These are phyloP conservation scores for Aquatica leii DNA, from an alignment of 2,888 invertebrate genomes.

Conservation along the genomic window DNA sequence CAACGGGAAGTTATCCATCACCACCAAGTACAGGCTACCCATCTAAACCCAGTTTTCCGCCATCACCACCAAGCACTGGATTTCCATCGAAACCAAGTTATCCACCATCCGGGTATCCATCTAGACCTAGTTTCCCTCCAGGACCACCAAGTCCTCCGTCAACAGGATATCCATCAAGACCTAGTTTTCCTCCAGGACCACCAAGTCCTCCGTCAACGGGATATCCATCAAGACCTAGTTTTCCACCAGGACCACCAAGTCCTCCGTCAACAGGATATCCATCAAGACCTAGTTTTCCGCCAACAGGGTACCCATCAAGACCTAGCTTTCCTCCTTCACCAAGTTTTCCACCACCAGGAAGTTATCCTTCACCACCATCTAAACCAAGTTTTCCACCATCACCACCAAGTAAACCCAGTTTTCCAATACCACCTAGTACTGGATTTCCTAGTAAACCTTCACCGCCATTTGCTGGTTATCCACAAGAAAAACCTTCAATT, in stretches of 20 bases:
- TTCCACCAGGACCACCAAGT: slow-evolving; percentile 17
- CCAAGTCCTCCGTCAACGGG: slow-evolving; percentile 35
- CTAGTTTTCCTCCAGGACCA: slow-evolving; percentile 29
- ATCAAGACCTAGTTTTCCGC: background rate
- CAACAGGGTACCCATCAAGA: background rate
- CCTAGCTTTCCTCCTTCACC: background rate
- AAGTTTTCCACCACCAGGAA: background rate
- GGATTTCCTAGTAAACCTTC: background rate
- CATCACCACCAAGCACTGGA: background rate
- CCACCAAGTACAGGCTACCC: slow-evolving; percentile 8
- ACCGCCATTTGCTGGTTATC: slow-evolving; percentile 23
- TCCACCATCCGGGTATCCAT: slow-evolving; percentile 5
- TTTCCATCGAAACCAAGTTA: slow-evolving; percentile 5
- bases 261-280: background rate
- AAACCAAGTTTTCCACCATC: slow-evolving; percentile 13
- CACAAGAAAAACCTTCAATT: slow-evolving; percentile 21
- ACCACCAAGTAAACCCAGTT: slow-evolving; percentile 8
- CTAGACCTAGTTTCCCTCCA: slow-evolving; percentile 18
- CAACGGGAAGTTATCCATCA: background rate
- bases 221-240: slow-evolving; percentile 7
- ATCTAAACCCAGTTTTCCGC: slow-evolving; percentile 64
- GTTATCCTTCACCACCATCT: slow-evolving; percentile 1
- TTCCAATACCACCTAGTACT: background rate
- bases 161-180: slow-evolving; percentile 1
- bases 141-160: slow-evolving; percentile 37